Conservation (phyloP, 2,113 vertebrate species). For the Morone chrysops region DNA sequence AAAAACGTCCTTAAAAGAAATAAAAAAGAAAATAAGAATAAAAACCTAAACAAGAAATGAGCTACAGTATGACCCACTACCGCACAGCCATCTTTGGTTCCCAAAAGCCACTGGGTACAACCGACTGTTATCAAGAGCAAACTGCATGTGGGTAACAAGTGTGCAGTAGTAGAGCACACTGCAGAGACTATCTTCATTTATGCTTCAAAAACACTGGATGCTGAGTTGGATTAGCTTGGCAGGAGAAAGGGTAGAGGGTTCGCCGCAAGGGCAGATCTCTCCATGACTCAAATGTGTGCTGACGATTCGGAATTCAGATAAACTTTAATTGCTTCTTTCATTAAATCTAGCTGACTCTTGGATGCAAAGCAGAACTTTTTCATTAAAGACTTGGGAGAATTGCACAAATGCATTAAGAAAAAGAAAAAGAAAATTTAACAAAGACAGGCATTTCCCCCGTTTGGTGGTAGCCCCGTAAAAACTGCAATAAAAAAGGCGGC, state of each 20-base stretch:
- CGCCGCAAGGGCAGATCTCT: slow-evolving; percentile 55
- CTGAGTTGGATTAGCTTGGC: slow-evolving; percentile 80
- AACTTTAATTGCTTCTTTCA: slow-evolving; percentile 58
- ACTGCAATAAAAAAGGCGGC: slow-evolving; percentile 55
- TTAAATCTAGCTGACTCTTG: slow-evolving; percentile 49
- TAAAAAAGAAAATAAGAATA: slow-evolving; percentile 49
- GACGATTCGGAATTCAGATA: slow-evolving; percentile 64
- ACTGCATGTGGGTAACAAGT: slow-evolving; percentile 67
- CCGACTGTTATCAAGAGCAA: slow-evolving; percentile 58
- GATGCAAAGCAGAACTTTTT: slow-evolving; percentile 63
- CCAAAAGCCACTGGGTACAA: slow-evolving; percentile 76
- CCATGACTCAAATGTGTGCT: slow-evolving; percentile 60
- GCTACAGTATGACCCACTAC: slow-evolving; percentile 85
- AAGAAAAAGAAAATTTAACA: slow-evolving; percentile 21
- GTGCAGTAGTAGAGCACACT: slow-evolving; percentile 76
- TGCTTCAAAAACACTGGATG: slow-evolving; percentile 85
- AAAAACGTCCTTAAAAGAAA: slow-evolving; percentile 48
- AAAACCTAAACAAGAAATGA: slow-evolving; percentile 68
- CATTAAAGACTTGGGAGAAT: slow-evolving; percentile 76
- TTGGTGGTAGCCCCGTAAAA: slow-evolving; percentile 50
- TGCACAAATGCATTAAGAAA: slow-evolving; percentile 68
- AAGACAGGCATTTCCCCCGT: slow-evolving; percentile 52
- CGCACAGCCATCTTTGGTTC: slow-evolving; percentile 86
- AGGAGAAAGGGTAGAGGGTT: slow-evolving; percentile 66
- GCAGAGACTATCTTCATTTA: slow-evolving; percentile 86